phyloP scores from a whole-genome alignment of 1,140 invertebrate species.

The Pseudomyrmex dendroicus region DNA sequence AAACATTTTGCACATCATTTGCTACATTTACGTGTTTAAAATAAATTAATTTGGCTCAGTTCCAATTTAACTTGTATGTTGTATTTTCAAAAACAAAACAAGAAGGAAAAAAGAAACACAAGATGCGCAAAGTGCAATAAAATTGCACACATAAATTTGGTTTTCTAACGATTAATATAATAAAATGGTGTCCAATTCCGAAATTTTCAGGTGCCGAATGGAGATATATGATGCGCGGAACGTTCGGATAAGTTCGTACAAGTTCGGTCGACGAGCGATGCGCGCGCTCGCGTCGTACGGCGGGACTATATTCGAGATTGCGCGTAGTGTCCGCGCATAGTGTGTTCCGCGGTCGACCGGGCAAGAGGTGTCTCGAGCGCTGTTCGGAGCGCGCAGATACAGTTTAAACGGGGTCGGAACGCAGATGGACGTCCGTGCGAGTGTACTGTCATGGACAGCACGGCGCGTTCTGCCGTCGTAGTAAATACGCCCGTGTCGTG shows the following conservation, averaged over 20 bases:
- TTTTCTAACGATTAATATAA: no score
- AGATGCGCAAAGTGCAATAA: no score
- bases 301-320: slow-evolving; percentile 58
- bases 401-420: slow-evolving; percentile 70
- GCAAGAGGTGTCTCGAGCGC: slow-evolving; percentile 68
- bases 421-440: slow-evolving; percentile 74
- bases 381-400: slow-evolving; percentile 57
- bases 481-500: slow-evolving; percentile 1
- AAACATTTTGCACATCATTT: no score
- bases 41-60: no score
- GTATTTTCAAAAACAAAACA: no score
- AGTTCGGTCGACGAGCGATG: not conserved
- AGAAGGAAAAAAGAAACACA: no score
- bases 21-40: no score
- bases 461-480: slow-evolving; percentile 63
- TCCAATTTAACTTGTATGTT: no score
- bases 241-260: not conserved
- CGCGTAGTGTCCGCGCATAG: slow-evolving; percentile 56
- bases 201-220: not conserved
- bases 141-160: no score
- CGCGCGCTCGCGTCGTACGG: not conserved
- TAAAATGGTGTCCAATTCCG: not conserved
- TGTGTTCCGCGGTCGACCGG: slow-evolving; percentile 71
- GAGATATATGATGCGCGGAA: not conserved
- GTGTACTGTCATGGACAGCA: slow-evolving; percentile 76